Evolutionary conservation across 2,113 vertebrate genomes (phyloP), one percentile per base, ranked within the genome.

Genomic region (Engraulis encrasicolus): DNA sequence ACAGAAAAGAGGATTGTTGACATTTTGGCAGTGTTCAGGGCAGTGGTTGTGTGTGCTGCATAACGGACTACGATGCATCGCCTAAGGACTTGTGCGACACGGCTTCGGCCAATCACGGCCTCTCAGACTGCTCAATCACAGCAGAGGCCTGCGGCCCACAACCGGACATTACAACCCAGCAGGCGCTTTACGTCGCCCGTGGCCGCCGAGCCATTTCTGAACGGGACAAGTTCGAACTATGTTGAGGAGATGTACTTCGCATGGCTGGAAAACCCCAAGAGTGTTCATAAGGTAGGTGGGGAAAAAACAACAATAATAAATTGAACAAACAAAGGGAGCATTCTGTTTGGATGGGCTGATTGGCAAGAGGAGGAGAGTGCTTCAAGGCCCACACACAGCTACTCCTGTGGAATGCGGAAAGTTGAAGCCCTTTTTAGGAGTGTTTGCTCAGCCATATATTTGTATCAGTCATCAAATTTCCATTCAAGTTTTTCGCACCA

Each of bases 211-310:
- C 98, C 98, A 0, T 99, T 99, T 91, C 93, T 99, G 80, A 99
- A 97, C 6, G 98, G 98, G 91, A 99, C 98, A 78, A 99, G 97
- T 94, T 98, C 97, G 38, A 99, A 99, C 93, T 99, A 99, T 86
- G 97, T 99, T 93, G 98, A 99, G 93, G 98, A 99, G 92, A 99
- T 99, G 98, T 99, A 99, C 94, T 98, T 95, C 87, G 97, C 98
- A 77, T 99, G 98, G 98, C 93, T 99, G 95, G 98, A 99, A 92
- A 95, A 99, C 84, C 98, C 98, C 86, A 98, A 98, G 94, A 99
- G 98, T 92, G 98, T 99, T 71, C 98, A 99, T 93, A 99, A 99
- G 98, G 98, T 99, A 96, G 97, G 96, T 52, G 49, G 49, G 80
- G 61, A 81, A 31, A 45, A 3, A 45, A 45, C 40, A 5, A 45